Evolutionary conservation across 1,140 invertebrate species (phyloP).

Genomic region (Zophobas morio): DNA sequence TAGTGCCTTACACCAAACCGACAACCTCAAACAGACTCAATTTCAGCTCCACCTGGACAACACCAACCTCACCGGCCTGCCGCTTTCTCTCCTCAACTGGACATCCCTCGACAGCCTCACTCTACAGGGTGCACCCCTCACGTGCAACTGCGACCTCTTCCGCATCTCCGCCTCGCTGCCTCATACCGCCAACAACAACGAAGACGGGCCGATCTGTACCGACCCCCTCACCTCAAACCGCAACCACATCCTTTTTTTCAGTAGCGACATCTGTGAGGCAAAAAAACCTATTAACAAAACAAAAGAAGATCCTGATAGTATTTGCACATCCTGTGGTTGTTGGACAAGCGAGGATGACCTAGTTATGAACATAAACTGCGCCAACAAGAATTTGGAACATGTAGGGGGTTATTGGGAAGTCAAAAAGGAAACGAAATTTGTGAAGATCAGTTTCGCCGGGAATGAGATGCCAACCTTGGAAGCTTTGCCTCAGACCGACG

Average conservation of each 20-base stretch:
- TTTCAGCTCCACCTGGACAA: conserved; percentile 70
- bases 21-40: not conserved
- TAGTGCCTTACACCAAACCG: conserved; percentile 57
- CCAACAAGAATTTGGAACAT: no score
- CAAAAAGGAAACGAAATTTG: no score
- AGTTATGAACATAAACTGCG: no score
- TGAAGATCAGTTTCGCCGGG: no score
- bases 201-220: conserved; percentile 59
- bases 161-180: conserved; percentile 57
- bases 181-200: conserved; percentile 53
- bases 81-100: conserved; percentile 60
- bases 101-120: conserved; percentile 64
- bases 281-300: no score
- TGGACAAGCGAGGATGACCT: no score
- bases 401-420: no score
- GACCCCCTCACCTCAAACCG: conserved; percentile 48
- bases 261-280: conserved; percentile 38
- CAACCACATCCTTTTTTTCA: conserved; percentile 49
- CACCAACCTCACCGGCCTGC: conserved; percentile 56
- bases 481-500: no score
- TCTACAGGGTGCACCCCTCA: conserved; percentile 73
- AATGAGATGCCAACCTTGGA: no score
- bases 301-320: no score
- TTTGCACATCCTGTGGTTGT: no score
- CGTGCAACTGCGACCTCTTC: conserved; percentile 72